These are phyloP conservation scores for Sarcophaga variegata DNA, from an alignment of 2,888 invertebrate genomes.

Conservation along the genomic window DNA sequence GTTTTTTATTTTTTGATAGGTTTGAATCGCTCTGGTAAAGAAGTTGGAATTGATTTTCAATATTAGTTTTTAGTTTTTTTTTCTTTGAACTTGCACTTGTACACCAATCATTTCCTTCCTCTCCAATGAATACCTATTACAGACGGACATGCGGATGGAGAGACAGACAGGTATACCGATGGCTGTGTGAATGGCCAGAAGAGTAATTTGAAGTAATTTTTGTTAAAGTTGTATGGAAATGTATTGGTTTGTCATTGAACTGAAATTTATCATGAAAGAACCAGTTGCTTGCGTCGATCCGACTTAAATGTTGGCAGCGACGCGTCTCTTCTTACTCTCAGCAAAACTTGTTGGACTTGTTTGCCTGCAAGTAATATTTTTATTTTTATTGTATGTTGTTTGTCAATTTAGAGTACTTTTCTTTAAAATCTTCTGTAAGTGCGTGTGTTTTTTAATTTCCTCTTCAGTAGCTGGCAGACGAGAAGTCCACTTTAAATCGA, in stretches of 20 bases:
- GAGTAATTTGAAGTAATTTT: slow-evolving; percentile 15
- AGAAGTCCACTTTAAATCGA: neutral
- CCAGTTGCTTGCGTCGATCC: slow-evolving; percentile 41
- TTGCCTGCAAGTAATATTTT: slow-evolving; percentile 26
- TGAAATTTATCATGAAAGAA: slow-evolving; percentile 59
- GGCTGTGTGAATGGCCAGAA: slow-evolving; percentile 2
- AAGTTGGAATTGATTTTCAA: slow-evolving; percentile 27
- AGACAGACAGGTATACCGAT: neutral
- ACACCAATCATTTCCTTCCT: slow-evolving; percentile 25
- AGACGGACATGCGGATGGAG: neutral
- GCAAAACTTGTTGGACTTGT: slow-evolving; percentile 59
- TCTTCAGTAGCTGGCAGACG: slow-evolving; percentile 45
- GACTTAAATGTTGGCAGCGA: no score
- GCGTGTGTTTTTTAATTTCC: slow-evolving; percentile 48
- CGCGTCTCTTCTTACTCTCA: no score
- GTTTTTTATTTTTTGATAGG: neutral
- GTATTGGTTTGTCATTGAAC: slow-evolving; percentile 63
- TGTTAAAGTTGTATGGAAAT: slow-evolving; percentile 43
- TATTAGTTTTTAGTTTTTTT: neutral
- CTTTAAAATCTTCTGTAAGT: neutral
- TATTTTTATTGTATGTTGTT: slow-evolving; percentile 22
- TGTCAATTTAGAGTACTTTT: slow-evolving; percentile 49
- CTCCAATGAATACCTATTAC: neutral
- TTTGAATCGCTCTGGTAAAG: slow-evolving; percentile 1
- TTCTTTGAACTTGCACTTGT: slow-evolving; percentile 16